Conservation (phyloP, 2,888 invertebrate species). For the Agrotis ipsilon region DNA sequence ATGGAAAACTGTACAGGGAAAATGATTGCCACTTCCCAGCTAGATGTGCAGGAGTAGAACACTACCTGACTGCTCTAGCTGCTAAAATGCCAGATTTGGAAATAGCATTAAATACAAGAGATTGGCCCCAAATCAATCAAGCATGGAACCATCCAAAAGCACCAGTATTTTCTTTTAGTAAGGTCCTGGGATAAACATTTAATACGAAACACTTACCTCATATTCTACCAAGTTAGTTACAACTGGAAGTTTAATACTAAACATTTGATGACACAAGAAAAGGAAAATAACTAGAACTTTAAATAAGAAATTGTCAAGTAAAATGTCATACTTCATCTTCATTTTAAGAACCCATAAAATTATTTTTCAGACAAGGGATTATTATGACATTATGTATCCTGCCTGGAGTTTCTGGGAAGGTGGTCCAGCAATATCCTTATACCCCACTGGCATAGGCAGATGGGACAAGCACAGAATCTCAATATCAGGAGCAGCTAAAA, state of each 20-base stretch:
- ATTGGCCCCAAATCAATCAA: conserved; percentile 97
- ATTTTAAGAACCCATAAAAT: neutral
- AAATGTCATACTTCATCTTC: neutral
- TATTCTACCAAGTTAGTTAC: neutral
- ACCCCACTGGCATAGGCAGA: conserved; percentile 97
- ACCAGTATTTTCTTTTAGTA: conserved; percentile 99
- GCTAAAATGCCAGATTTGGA: conserved; percentile 95
- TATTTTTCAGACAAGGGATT: conserved; percentile 92
- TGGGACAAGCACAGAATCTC: conserved; percentile 97
- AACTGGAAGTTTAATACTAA: neutral
- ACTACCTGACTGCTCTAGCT: conserved; percentile 94
- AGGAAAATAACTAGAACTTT: neutral
- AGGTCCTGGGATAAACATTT: conserved; percentile 88
- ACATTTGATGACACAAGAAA: neutral
- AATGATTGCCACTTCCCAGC: conserved; percentile 97
- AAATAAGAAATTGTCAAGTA: neutral
- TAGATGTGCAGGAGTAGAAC: conserved; percentile 97
- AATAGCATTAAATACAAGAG: conserved; percentile 96
- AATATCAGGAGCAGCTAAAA: conserved; percentile 92
- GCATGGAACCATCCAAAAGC: conserved; percentile 91
- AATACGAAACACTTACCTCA: conserved; percentile 11
- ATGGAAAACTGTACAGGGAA: conserved; percentile 95
- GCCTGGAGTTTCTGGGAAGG: conserved; percentile 99
- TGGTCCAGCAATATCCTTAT: conserved; percentile 98
- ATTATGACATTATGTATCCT: conserved; percentile 98